phyloP scores from a whole-genome alignment of 2,888 invertebrate species.

The Seira sanloemensis region DNA sequence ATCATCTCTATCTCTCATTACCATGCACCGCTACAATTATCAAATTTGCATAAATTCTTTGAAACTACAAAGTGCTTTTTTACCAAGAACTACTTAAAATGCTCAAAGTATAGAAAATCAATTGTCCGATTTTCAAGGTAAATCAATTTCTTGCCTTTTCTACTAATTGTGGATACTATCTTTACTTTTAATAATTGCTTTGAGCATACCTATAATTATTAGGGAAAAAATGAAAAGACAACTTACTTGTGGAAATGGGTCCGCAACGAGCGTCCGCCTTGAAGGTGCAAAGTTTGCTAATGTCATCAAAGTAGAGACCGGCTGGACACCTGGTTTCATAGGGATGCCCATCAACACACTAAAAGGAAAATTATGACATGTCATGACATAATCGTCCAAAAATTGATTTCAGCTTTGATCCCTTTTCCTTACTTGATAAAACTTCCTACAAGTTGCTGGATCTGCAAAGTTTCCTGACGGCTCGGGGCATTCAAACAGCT shows the following conservation, averaged over 20 bases:
- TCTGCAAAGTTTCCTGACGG: slow-evolving; percentile 91
- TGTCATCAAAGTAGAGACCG: slow-evolving; percentile 92
- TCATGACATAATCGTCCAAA: neutral
- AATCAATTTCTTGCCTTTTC: no score
- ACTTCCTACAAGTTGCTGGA: slow-evolving; percentile 89
- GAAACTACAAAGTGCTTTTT: no score
- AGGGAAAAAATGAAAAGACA: neutral
- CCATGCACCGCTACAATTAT: no score
- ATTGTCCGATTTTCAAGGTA: no score
- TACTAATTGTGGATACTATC: no score
- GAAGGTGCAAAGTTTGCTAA: slow-evolving; percentile 92
- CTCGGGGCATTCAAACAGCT: slow-evolving; percentile 87
- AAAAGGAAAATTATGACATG: slow-evolving; percentile 72
- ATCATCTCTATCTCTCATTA: no score
- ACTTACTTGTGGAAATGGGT: slow-evolving; percentile 90
- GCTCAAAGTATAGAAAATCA: no score
- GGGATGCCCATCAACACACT: slow-evolving; percentile 94
- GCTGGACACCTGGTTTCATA: slow-evolving; percentile 93
- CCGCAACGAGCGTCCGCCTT: slow-evolving; percentile 93
- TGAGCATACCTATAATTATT: no score
- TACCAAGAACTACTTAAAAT: no score
- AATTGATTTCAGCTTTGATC: neutral
- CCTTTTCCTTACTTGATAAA: slow-evolving; percentile 85
- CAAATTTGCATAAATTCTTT: no score
- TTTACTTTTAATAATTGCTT: no score